Conservation (phyloP, 2,888 invertebrate species). For the Eupithecia inturbata region DNA sequence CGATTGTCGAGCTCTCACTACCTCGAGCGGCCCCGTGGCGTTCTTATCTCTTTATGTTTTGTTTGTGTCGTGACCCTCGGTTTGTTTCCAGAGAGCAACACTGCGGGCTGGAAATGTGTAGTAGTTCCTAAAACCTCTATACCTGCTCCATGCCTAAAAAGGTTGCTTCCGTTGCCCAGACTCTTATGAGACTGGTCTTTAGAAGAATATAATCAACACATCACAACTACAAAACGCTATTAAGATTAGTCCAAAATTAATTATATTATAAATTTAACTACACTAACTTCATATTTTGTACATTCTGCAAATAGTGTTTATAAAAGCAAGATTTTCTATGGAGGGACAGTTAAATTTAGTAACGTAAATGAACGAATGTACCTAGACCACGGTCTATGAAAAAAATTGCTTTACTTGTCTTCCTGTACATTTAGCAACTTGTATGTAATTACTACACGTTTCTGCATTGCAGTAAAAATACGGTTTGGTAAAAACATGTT, state of each 20-base stretch:
- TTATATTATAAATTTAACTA: background rate
- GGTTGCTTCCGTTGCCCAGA: too few species aligned
- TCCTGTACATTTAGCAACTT: background rate
- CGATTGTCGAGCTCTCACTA: background rate
- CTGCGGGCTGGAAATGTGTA: background rate
- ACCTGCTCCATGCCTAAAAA: too few species aligned
- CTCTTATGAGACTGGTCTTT: background rate
- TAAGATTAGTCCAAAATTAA: background rate
- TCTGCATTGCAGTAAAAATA: constrained; percentile 4
- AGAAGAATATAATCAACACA: background rate
- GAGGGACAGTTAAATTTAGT: too few species aligned
- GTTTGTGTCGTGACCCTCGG: constrained; percentile 1
- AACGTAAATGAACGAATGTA: background rate
- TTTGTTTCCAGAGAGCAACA: background rate
- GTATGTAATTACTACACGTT: background rate
- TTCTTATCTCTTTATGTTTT: constrained; percentile 3
- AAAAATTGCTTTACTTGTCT: background rate
- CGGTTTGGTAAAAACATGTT: constrained; percentile 28
- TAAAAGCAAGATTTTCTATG: too few species aligned
- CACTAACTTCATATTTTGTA: too few species aligned
- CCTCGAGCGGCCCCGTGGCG: background rate
- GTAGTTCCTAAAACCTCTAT: background rate
- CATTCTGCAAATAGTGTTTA: too few species aligned
- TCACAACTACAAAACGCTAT: background rate
- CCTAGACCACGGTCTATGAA: background rate